Base-by-base conservation (phyloP, 2,113 vertebrate species). In the Oxyura jamaicensis region DNA sequence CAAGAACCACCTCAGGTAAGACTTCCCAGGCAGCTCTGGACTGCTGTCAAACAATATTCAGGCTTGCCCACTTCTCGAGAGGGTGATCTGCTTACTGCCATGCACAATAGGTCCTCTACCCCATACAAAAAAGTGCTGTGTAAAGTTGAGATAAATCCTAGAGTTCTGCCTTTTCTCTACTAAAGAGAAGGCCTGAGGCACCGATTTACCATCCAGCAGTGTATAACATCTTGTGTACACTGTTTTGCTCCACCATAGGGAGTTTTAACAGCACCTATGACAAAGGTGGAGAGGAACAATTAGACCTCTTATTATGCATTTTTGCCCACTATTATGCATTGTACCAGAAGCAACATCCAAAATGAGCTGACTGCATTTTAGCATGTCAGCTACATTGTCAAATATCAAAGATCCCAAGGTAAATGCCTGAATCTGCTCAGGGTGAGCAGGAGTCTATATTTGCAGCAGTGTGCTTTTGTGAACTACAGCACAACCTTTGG, bases 1-100 rank as follows among this genome's bases (percentile, higher is more conserved):
- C 99, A 25, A 98, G 99, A 95, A 99, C 99, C 92, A 99, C 98
- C 83, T 99, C 99, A 97, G 99, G 99, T 99, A 93, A 98, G 97
- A 12, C 58, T 28, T 82, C 2, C 2, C 44, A 74, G 75, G 8
- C 35, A 52, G 6, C 14, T 23, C 25, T 36, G 50, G 21, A 14
- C 65, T 63, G 53, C 46, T 56, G 29, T 86, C 39, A 76, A 48
- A n/a, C 2, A 58, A 3, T 42, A 13, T 58, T 87, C 36, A 48
- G 33, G 19, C 4, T 68, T 91, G 29, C 25, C 21, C 62, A 10
- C 21, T 82, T 60, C 14, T 46, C 36, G 76, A 56, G 36, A 26
- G 14, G 16, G 55, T 66, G 26, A 62, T 6, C 25, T 75, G 39
- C 12, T 19, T 50, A 46, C 29, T 93, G 80, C 76, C 69, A 26